Percentiles rank a stretch among this genome's conserved stretches.
Evolutionary conservation across 2,113 vertebrate species (phyloP).

Genomic region (Nycticryphes semicollaris): DNA sequence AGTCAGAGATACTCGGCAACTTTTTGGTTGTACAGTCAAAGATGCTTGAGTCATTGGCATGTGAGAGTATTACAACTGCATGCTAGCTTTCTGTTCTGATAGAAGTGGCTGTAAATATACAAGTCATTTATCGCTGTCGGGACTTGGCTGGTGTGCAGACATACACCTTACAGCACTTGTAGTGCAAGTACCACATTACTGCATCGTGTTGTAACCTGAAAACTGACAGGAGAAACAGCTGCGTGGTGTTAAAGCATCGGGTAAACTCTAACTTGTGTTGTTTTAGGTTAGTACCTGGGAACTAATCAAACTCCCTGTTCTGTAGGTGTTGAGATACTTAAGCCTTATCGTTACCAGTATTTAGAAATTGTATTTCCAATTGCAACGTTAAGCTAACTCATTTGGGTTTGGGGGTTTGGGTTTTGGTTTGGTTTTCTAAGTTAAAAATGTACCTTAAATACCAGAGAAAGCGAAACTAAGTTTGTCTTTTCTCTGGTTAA

Average conservation of each 20-base stretch:
- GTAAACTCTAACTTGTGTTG: neutral
- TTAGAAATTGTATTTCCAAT: neutral
- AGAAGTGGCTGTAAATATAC: slow-evolving; percentile 59
- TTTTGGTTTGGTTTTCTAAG: neutral
- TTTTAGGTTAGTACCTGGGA: neutral
- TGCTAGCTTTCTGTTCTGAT: slow-evolving; percentile 80
- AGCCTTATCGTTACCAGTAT: neutral
- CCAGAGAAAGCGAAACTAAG: neutral
- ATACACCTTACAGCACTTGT: neutral
- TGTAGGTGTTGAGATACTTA: neutral
- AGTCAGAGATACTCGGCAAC: slow-evolving; percentile 82
- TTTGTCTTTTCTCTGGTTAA: slow-evolving; percentile 53
- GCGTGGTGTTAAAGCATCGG: neutral
- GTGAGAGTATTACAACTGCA: slow-evolving; percentile 90
- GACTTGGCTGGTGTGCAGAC: slow-evolving; percentile 81
- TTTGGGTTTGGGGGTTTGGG: neutral
- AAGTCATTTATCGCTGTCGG: slow-evolving; percentile 69
- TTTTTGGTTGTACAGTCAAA: slow-evolving; percentile 90
- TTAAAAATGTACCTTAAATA: neutral
- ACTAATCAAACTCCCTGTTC: neutral
- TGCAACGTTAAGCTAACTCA: neutral
- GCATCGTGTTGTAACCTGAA: neutral
- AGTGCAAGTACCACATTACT: neutral
- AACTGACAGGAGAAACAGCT: neutral
- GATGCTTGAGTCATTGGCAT: slow-evolving; percentile 99